A percentile compares a stretch with the other conserved stretches of the same genome.
These are phyloP conservation scores for Oncorhynchus nerka DNA, from an alignment of 2,113 vertebrate species.

Conservation along the genomic window DNA sequence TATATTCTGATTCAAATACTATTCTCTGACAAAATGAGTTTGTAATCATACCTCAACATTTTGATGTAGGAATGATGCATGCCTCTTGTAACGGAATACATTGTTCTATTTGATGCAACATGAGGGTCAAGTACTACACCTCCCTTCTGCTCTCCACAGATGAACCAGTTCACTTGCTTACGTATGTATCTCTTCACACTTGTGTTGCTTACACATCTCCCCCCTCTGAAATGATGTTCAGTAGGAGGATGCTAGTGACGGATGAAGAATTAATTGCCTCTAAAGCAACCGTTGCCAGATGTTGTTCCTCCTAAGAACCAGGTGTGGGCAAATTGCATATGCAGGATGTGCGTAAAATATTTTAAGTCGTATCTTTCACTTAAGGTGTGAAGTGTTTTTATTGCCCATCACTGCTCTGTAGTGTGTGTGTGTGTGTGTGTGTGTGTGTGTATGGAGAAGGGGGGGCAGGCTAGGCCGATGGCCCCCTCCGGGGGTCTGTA, in stretches of 20 bases:
- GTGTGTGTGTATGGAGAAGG: conserved; percentile 17
- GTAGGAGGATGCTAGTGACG: conserved; percentile 49
- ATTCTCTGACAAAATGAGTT: background rate
- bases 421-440: no score
- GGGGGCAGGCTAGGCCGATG: no score
- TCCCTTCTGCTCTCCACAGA: background rate
- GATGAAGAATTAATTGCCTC: conserved; percentile 73
- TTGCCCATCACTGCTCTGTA: conserved; percentile 69
- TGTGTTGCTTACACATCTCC: conserved; percentile 31
- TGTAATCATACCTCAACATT: background rate
- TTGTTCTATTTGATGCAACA: background rate
- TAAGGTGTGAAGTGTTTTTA: conserved; percentile 76
- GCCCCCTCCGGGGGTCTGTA: no score
- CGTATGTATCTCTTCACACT: conserved; percentile 8
- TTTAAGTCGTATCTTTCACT: conserved; percentile 79
- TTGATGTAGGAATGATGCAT: background rate
- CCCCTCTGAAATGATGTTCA: conserved; percentile 42
- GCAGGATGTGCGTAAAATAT: conserved; percentile 78
- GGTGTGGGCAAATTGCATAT: conserved; percentile 75
- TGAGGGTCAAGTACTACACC: background rate
- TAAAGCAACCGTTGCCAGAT: conserved; percentile 76
- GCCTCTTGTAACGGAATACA: background rate
- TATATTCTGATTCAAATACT: background rate
- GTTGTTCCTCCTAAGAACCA: conserved; percentile 72
- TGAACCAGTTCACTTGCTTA: background rate